Conservation (phyloP, 2,797 vertebrate species). For the Cynodonichthys magdalenae region DNA sequence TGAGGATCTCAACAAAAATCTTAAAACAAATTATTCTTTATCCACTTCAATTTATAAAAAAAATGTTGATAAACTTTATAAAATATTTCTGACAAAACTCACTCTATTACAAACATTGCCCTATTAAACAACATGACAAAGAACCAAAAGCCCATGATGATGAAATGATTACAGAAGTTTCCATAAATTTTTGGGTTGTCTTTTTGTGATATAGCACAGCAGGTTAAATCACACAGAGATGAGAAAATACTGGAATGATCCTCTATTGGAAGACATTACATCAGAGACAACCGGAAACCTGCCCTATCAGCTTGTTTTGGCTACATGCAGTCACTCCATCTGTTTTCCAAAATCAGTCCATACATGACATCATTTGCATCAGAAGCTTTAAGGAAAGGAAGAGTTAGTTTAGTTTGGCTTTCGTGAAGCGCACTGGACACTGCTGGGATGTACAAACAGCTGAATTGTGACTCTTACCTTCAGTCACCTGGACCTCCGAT, state of each 20-base stretch:
- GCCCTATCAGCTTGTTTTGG: conserved; percentile 29
- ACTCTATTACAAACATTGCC: too few relatives aligned
- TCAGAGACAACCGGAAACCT: conserved; percentile 20
- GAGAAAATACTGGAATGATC: conserved; percentile 7
- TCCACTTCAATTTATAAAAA: too few relatives aligned
- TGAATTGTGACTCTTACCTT: conserved; percentile 30
- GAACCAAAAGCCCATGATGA: too few relatives aligned
- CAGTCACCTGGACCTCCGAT: conserved; percentile 16
- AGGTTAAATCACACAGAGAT: too few relatives aligned
- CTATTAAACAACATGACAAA: too few relatives aligned
- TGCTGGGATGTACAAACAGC: conserved; percentile 36
- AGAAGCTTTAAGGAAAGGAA: conserved; percentile 1
- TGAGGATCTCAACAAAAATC: too few relatives aligned
- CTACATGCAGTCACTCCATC: conserved; percentile 12
- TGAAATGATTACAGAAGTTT: too few relatives aligned
- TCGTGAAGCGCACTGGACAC: neutral
- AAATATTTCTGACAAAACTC: too few relatives aligned
- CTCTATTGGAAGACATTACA: conserved; percentile 22
- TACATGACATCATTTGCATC: conserved; percentile 6
- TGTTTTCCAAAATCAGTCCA: conserved; percentile 1
- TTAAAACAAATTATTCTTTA: too few relatives aligned
- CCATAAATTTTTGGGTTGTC: too few relatives aligned
- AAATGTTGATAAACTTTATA: too few relatives aligned
- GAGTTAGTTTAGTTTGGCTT: neutral
- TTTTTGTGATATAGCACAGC: too few relatives aligned